These are phyloP conservation scores for Samia ricini DNA, from an alignment of 1,140 invertebrate genomes.

Conservation along the genomic window DNA sequence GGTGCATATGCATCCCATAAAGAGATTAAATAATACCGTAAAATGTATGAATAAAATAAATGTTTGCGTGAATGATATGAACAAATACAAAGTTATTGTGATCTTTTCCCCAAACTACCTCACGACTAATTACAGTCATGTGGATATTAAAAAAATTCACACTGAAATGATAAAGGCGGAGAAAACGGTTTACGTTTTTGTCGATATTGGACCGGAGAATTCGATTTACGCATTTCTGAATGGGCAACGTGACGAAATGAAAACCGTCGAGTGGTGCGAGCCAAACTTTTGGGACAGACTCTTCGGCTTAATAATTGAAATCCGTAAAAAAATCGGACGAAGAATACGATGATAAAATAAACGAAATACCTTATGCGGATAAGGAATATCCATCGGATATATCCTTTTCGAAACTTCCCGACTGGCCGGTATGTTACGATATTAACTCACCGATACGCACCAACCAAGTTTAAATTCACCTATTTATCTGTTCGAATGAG, in stretches of 20 bases:
- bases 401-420: constrained; percentile 41
- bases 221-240: constrained; percentile 66
- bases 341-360: constrained; percentile 6
- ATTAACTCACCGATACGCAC: not conserved
- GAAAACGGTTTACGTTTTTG: constrained; percentile 62
- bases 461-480: constrained; percentile 55
- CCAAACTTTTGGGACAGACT: constrained; percentile 58
- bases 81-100: constrained; percentile 38
- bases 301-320: constrained; percentile 21
- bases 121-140: constrained; percentile 54
- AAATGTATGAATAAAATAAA: constrained; percentile 30
- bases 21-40: constrained; percentile 24
- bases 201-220: constrained; percentile 61
- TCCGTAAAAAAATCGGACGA: not conserved
- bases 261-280: constrained; percentile 55
- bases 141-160: constrained; percentile 68
- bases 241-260: constrained; percentile 50
- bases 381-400: constrained; percentile 17
- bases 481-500: constrained; percentile 23
- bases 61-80: constrained; percentile 31
- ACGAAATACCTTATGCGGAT: constrained; percentile 16
- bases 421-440: constrained; percentile 16
- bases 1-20: constrained; percentile 38
- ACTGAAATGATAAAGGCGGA: constrained; percentile 61
- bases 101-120: constrained; percentile 67